Conservation (phyloP, 2,888 invertebrate species). For the Phengaris alcon region DNA sequence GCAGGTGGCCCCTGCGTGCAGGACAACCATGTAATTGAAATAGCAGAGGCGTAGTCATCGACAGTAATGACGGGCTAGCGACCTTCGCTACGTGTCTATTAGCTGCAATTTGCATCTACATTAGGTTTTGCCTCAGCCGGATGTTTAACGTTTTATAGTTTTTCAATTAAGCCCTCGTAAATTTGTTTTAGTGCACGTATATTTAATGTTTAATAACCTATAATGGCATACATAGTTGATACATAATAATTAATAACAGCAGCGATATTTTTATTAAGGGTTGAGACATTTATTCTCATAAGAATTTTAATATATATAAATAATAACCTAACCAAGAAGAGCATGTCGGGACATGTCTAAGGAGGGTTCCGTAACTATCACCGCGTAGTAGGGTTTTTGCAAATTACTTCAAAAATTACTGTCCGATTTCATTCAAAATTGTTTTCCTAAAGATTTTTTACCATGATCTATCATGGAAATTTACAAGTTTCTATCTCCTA, state of each 20-base stretch:
- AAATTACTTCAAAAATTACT: too few relatives aligned
- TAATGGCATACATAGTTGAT: background rate
- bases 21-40: background rate
- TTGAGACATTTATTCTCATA: too few relatives aligned
- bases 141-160: background rate
- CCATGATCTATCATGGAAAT: too few relatives aligned
- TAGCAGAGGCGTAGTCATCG: background rate
- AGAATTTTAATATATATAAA: too few relatives aligned
- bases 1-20: background rate
- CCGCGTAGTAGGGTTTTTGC: too few relatives aligned
- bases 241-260: background rate
- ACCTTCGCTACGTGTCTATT: background rate
- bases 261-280: background rate
- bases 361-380: too few relatives aligned
- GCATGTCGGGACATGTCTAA: too few relatives aligned
- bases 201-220: background rate
- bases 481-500: too few relatives aligned
- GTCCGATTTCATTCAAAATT: too few relatives aligned
- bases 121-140: background rate
- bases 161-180: slow-evolving; percentile 3
- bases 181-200: background rate
- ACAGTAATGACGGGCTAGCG: background rate
- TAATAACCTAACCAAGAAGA: too few relatives aligned
- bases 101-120: background rate
- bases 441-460: too few relatives aligned